Base-by-base conservation (phyloP, 1,140 invertebrate species). In the Euwallacea similis region DNA sequence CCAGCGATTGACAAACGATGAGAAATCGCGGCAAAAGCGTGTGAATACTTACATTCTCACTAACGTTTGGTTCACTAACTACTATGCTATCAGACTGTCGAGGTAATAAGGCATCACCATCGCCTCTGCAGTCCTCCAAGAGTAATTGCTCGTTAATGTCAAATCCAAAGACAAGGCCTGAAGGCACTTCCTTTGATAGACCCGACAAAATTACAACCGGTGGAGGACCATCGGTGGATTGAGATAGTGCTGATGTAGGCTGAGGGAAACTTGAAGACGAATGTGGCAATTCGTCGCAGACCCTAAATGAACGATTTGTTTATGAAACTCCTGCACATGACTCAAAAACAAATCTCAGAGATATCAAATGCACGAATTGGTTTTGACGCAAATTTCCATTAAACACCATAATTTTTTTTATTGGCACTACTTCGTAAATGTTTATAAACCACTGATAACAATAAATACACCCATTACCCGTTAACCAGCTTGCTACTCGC, bases 131-230 rank as follows among this genome's bases (percentile, higher is more conserved):
- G 64, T 80, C 76, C 54, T 76, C 76, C 2, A 72, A 69, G 66
- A 90, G 79, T 71, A 90, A 81, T 76, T 87, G 85, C 77, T 89
- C 88, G 78, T 90, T 89, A 55, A 89, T 83, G 75, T 89, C 89
- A 76, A 90, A 90, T 13, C 89, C 89, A 78, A 90, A 90, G 15
- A 86, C 83, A 55, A 85, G 82, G 62, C 88, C 83, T 4, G 62
- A 58, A 7, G 85, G 82, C 70, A 81, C 79, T 11, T 83, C 79
- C 42, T 83, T 82, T 73, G 67, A 83, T 7, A 81, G 76, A 9
- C 80, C 81, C 74, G 86, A 64, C 74, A 88, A 76, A 55, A 90
- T 83, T 64, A 90, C 87, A 7, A 89, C 88, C 2, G 88, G 83
- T 3, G 88, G 88, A 8, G 80, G 69, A 43, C 58, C 54, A 6